Conservation (phyloP, 1,140 invertebrate genomes). For the Heliconius melpomene region DNA sequence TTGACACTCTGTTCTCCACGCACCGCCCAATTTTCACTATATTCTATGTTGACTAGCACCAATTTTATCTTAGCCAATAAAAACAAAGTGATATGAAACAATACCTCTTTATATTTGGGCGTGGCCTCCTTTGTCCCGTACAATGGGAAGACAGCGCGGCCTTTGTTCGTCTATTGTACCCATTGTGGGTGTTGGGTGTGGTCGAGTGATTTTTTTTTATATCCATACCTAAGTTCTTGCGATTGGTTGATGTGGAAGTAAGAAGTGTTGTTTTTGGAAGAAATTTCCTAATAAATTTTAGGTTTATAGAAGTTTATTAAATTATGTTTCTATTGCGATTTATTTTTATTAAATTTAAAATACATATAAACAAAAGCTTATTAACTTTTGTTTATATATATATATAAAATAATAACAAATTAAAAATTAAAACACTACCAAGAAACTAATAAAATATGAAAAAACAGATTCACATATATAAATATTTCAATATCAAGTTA, state of each 20-base stretch:
- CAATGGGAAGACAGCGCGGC: slow-evolving; percentile 64
- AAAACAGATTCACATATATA: background rate
- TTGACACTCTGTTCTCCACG: too few relatives aligned
- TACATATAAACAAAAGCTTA: too few relatives aligned
- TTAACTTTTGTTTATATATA: too few relatives aligned
- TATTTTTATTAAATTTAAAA: too few relatives aligned
- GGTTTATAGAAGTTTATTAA: too few relatives aligned
- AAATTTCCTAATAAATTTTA: too few relatives aligned
- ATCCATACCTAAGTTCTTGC: background rate
- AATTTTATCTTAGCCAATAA: slow-evolving; percentile 54
- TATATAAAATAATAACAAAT: too few relatives aligned
- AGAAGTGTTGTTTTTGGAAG: background rate
- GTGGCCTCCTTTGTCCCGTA: slow-evolving; percentile 62
- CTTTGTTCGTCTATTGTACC: slow-evolving; percentile 37
- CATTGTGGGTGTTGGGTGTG: slow-evolving; percentile 44
- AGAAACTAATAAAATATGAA: background rate
- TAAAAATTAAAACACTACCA: background rate
- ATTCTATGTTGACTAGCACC: too few relatives aligned
- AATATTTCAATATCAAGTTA: slow-evolving; percentile 11
- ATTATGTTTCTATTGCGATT: too few relatives aligned
- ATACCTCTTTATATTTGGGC: slow-evolving; percentile 63
- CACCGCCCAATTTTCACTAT: too few relatives aligned
- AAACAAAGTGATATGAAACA: slow-evolving; percentile 58
- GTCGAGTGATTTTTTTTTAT: slow-evolving; percentile 30
- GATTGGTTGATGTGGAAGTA: background rate